phyloP scores from a whole-genome alignment of 2,888 invertebrate genomes.

The Serrognathus titanus region DNA sequence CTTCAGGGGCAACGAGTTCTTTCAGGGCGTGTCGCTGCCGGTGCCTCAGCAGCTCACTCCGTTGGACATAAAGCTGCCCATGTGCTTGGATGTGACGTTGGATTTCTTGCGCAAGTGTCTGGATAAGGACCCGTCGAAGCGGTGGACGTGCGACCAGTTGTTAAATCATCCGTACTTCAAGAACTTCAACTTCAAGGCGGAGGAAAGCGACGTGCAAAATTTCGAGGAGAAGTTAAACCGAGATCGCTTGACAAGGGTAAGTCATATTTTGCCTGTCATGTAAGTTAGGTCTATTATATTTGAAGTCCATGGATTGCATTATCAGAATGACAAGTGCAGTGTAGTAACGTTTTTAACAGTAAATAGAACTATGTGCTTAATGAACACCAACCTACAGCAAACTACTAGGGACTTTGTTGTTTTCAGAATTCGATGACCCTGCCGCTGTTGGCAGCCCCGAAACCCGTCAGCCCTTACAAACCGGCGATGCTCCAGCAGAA shows the following conservation, averaged over 20 bases:
- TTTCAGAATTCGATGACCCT: slow-evolving; percentile 60
- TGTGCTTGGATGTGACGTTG: slow-evolving; percentile 66
- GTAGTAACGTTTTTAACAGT: too few relatives aligned
- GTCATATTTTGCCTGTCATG: slow-evolving; percentile 7
- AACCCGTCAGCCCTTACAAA: slow-evolving; percentile 54
- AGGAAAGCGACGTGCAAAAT: slow-evolving; percentile 64
- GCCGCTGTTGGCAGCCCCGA: slow-evolving; percentile 60
- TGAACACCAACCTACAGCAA: too few relatives aligned
- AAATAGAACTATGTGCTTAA: too few relatives aligned
- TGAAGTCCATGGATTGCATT: neutral
- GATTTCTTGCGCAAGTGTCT: slow-evolving; percentile 90
- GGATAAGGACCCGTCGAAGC: slow-evolving; percentile 87
- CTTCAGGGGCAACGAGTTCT: slow-evolving; percentile 90
- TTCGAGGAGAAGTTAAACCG: slow-evolving; percentile 59
- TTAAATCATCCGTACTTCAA: slow-evolving; percentile 89
- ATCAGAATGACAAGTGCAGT: neutral
- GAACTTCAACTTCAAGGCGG: slow-evolving; percentile 78
- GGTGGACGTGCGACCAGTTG: slow-evolving; percentile 91
- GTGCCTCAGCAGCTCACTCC: slow-evolving; percentile 84
- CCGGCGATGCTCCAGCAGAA: slow-evolving; percentile 21
- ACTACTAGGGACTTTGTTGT: slow-evolving; percentile 18
- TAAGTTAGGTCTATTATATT: neutral
- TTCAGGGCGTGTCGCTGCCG: slow-evolving; percentile 87
- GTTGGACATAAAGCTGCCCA: slow-evolving; percentile 81
- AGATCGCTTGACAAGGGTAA: slow-evolving; percentile 60